phyloP scores from a whole-genome alignment of 1,140 invertebrate species.

The Ylistrum balloti region DNA sequence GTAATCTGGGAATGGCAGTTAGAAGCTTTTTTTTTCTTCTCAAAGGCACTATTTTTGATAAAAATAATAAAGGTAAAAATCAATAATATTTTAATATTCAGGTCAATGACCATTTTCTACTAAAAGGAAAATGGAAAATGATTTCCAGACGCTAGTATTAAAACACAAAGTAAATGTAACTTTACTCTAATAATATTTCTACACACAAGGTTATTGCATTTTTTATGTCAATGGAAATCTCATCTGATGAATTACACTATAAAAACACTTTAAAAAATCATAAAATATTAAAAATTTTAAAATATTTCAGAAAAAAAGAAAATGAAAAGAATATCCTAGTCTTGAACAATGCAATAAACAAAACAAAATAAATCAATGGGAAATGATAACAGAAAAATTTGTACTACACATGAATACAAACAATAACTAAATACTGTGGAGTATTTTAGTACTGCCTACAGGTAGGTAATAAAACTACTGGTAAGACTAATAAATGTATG shows the following conservation, averaged over 20 bases:
- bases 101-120: neutral
- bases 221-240: neutral
- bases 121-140: neutral
- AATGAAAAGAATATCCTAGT: neutral
- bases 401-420: neutral
- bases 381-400: neutral
- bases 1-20: neutral
- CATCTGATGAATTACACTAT: neutral
- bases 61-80: neutral
- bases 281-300: neutral
- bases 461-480: neutral
- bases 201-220: neutral
- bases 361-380: neutral
- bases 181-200: too few species aligned
- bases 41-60: neutral
- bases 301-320: too few species aligned
- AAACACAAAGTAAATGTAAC: neutral
- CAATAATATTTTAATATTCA: neutral
- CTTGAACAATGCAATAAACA: neutral
- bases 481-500: conserved; percentile 78
- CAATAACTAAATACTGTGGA: neutral
- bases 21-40: neutral
- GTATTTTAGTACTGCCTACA: neutral
- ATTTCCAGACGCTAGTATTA: neutral
- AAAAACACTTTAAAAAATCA: neutral